A percentile compares a stretch with the other conserved stretches of the same genome.
Conservation (phyloP, 1,140 invertebrate genomes). For the Fopius arisanus region DNA sequence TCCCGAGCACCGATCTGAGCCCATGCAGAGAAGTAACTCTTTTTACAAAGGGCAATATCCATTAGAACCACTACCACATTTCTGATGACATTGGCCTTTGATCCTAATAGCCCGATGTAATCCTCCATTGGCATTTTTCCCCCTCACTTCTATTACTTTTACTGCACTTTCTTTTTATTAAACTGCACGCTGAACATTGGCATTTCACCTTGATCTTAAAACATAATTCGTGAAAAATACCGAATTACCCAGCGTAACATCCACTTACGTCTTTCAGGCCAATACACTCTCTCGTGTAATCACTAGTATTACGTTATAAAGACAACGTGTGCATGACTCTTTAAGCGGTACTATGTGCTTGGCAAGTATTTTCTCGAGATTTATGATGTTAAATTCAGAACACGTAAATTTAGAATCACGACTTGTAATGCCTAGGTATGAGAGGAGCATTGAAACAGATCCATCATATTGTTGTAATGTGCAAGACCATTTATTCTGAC, state of each 20-base stretch:
- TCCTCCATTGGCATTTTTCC: not conserved
- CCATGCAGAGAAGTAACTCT: not conserved
- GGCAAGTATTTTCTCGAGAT: not conserved
- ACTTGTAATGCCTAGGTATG: not conserved
- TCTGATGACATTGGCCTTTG: constrained; percentile 3
- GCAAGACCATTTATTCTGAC: not conserved
- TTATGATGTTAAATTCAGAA: constrained; percentile 17
- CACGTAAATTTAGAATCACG: constrained; percentile 23
- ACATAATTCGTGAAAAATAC: not conserved
- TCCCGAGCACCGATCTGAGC: not conserved
- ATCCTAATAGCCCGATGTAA: not conserved
- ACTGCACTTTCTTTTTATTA: not conserved
- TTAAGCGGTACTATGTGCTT: not conserved
- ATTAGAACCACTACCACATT: not conserved
- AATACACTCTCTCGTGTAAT: not conserved
- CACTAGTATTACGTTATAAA: constrained; percentile 7
- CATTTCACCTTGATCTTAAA: constrained; percentile 1
- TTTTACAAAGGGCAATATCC: not conserved
- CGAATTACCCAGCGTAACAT: not conserved
- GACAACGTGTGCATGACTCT: constrained; percentile 12
- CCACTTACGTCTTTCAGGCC: not conserved
- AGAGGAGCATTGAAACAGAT: not conserved
- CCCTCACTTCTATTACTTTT: not conserved
- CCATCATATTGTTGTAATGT: constrained; percentile 21
- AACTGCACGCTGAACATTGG: not conserved